Base-by-base conservation (phyloP, 2,113 vertebrate species). In the Brienomyrus longianalis region DNA sequence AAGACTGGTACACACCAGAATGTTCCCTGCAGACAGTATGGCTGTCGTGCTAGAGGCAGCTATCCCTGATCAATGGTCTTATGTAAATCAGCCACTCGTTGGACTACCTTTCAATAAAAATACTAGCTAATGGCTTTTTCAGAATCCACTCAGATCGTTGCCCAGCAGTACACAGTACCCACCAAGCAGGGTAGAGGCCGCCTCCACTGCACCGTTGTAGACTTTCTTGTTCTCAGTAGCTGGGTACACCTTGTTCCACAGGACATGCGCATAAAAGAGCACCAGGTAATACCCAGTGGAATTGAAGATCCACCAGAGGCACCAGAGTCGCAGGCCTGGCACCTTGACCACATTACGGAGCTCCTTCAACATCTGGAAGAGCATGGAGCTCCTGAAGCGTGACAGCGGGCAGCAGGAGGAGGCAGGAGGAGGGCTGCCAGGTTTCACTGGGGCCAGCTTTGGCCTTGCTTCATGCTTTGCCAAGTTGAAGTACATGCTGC, bases 291-390 rank as follows among this genome's bases (percentile, higher is more conserved):
- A 99, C 39, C 98, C 98, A 0, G 97, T 95, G 0, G 98, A 99
- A 95, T 96, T 98, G 92, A 98, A 97, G 89, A 99, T n/a, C 98
- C 98, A 99, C 98, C 98, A 99, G 86, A 98, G 90, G 66, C 94
- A 98, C 98, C 98, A 99, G 80, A 99, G 96, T 47, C 97, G 96
- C 83, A 99, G 95, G 91, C 93, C 97, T 0, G 97, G 97, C 52
- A 91, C 94, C 90, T 1, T 92, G n/a, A 93, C 59, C 21, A 95
- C 88, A 0, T 51, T 59, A 43, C 89, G 92, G 74, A 98, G 87
- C 94, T 98, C 97, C 59, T 89, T 66, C 91, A 98, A 92, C 97
- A 98, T 97, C 50, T 96, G 94, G 86, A 95, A 88, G 3, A 98
- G 93, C 5, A 93, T 87, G 0, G 88, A 94, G 31, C 95, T 92